These are phyloP conservation scores for Apostichopus parvimensis DNA, from an alignment of 35 echinoderm and acorn worm genomes.

Conservation along the genomic window DNA sequence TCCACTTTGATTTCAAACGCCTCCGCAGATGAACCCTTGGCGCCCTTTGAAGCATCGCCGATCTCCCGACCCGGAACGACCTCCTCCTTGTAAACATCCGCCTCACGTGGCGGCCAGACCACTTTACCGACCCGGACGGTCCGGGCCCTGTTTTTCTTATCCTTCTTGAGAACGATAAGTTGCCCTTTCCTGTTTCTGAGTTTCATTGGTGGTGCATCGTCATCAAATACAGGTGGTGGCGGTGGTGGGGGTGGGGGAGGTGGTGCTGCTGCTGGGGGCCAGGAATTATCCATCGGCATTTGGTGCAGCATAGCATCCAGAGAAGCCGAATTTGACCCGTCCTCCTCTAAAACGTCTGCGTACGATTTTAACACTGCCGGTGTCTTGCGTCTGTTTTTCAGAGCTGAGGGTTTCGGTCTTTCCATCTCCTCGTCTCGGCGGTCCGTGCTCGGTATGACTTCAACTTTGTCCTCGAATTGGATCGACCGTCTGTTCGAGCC, in stretches of 20 bases:
- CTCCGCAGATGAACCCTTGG: background rate
- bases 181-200: constrained; percentile 27
- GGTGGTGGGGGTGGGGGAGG: constrained; percentile 52
- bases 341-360: background rate
- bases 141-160: constrained; percentile 52
- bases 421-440: background rate
- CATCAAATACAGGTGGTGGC: background rate
- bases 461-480: constrained; percentile 15
- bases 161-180: constrained; percentile 24
- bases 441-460: constrained; percentile 3
- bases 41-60: constrained; percentile 4
- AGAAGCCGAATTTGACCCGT: background rate
- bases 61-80: constrained; percentile 21
- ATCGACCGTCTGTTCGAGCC: background rate
- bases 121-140: constrained; percentile 60
- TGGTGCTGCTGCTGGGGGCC: constrained; percentile 3
- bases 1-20: constrained; percentile 14
- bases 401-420: constrained; percentile 4
- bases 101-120: constrained; percentile 54
- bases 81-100: constrained; percentile 31
- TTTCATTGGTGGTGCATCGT: background rate
- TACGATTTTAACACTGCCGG: background rate
- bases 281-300: background rate
- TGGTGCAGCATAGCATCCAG: constrained; percentile 13
- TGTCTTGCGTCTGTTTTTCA: constrained; percentile 24